Evolutionary conservation across 2,797 vertebrate species (phyloP).

Genomic region (Potorous gilbertii): DNA sequence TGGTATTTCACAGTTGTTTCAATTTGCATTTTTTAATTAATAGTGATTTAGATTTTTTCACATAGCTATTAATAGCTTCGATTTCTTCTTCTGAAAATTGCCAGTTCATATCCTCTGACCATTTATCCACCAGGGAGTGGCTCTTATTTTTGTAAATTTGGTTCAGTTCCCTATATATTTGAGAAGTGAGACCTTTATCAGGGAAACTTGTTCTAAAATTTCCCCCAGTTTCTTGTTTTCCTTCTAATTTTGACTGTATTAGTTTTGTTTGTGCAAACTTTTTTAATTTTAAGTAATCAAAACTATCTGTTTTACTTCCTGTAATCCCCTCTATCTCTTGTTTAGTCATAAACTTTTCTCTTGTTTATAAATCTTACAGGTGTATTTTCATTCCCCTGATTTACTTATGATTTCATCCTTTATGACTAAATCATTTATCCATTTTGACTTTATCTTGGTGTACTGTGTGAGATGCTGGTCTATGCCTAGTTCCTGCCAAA

Average conservation of each 20-base stretch:
- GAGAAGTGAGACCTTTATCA: not conserved
- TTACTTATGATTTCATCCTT: not conserved
- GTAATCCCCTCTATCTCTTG: not conserved
- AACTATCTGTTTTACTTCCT: not conserved
- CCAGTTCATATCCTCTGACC: not conserved
- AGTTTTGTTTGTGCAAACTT: not conserved
- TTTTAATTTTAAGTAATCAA: not conserved
- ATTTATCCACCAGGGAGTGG: not conserved
- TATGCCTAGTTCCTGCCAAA: not conserved
- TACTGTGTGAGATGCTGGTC: not conserved
- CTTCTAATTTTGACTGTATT: not conserved
- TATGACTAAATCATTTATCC: not conserved
- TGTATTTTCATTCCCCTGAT: not conserved
- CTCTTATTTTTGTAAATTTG: not conserved
- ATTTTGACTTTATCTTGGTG: not conserved
- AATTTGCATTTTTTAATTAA: not conserved
- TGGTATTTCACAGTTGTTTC: not conserved
- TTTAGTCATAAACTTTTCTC: not conserved
- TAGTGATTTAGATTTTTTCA: not conserved
- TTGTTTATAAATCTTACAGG: not conserved
- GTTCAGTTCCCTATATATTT: not conserved
- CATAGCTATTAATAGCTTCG: not conserved
- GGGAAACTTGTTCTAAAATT: not conserved
- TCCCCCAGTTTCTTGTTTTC: not conserved
- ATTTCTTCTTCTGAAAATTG: not conserved